A percentile compares a stretch with the other conserved stretches of the same genome.
Conservation (phyloP, 2,113 vertebrate genomes). For the Scomber scombrus region DNA sequence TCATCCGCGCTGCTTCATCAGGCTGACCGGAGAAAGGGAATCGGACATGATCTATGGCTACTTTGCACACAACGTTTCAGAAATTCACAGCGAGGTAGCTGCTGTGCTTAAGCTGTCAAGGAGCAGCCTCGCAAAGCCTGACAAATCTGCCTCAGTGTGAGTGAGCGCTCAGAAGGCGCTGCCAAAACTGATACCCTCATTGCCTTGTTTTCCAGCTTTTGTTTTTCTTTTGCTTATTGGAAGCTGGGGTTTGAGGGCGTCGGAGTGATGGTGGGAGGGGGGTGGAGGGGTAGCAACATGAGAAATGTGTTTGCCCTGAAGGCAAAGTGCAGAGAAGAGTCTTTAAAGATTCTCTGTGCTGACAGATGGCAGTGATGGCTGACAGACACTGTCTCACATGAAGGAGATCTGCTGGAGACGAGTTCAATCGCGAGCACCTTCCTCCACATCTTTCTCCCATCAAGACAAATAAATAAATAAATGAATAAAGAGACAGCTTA, state of each 20-base stretch:
- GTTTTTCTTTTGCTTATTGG: conserved; percentile 72
- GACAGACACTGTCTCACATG: conserved; percentile 74
- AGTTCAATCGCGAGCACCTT: conserved; percentile 57
- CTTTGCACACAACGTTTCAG: conserved; percentile 48
- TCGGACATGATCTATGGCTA: conserved; percentile 50
- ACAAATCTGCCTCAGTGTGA: conserved; percentile 74
- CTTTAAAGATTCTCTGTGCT: conserved; percentile 74
- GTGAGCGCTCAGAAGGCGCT: conserved; percentile 57
- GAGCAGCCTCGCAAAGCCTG: conserved; percentile 70
- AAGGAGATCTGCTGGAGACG: conserved; percentile 60
- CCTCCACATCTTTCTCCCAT: conserved; percentile 21
- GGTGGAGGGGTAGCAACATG: conserved; percentile 54
- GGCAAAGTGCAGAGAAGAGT: conserved; percentile 74
- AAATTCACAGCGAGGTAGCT: conserved; percentile 56
- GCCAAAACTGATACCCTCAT: conserved; percentile 72
- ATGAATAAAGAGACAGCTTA: not conserved
- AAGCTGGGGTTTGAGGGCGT: conserved; percentile 20
- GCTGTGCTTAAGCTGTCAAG: conserved; percentile 72
- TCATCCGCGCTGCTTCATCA: conserved; percentile 48
- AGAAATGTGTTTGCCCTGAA: conserved; percentile 77
- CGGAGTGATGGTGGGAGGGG: conserved; percentile 12
- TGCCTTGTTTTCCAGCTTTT: conserved; percentile 73
- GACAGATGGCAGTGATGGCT: conserved; percentile 78
- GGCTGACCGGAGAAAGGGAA: conserved; percentile 42
- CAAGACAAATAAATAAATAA: conserved; percentile 35